Conservation (phyloP, 2,797 vertebrate genomes). For the Erethizon dorsatum region DNA sequence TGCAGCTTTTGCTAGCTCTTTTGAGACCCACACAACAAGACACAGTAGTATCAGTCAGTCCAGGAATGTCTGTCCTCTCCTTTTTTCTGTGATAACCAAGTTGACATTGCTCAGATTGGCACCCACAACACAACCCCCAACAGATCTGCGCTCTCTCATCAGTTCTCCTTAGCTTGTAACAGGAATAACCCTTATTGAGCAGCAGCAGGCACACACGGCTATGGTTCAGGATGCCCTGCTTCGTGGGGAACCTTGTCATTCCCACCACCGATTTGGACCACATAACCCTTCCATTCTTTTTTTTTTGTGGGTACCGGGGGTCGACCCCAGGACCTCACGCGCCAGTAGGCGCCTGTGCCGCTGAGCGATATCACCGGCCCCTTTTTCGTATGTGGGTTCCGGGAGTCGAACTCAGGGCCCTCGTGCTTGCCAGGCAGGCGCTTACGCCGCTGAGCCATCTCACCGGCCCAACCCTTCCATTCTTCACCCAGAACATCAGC, state of each 20-base stretch:
- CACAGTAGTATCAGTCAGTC: conserved; percentile 97
- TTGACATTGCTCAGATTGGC: conserved; percentile 98
- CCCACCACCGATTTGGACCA: conserved; percentile 98
- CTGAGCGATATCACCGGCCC: too few species aligned
- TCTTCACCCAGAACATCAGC: conserved; percentile 97
- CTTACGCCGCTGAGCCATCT: too few species aligned
- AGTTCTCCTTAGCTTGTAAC: conserved; percentile 97
- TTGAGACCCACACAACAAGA: conserved; percentile 98
- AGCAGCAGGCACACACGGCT: conserved; percentile 97
- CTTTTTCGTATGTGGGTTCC: too few species aligned
- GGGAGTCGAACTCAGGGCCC: too few species aligned
- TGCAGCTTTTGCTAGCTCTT: conserved; percentile 98
- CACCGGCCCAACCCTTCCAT: conserved; percentile 94
- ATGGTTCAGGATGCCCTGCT: conserved; percentile 97
- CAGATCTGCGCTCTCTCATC: conserved; percentile 98
- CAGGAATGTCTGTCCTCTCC: conserved; percentile 98
- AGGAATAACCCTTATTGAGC: conserved; percentile 97
- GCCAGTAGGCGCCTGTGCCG: too few species aligned
- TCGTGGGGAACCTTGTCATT: conserved; percentile 99
- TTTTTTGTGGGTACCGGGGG: too few species aligned
- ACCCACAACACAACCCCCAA: conserved; percentile 98
- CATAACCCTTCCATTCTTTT: conserved; percentile 98
- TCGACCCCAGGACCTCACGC: too few species aligned
- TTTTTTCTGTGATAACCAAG: conserved; percentile 97
- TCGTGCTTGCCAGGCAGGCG: too few species aligned